phyloP scores from a whole-genome alignment of 2,888 invertebrate genomes.

The Sthenelais limicola region DNA sequence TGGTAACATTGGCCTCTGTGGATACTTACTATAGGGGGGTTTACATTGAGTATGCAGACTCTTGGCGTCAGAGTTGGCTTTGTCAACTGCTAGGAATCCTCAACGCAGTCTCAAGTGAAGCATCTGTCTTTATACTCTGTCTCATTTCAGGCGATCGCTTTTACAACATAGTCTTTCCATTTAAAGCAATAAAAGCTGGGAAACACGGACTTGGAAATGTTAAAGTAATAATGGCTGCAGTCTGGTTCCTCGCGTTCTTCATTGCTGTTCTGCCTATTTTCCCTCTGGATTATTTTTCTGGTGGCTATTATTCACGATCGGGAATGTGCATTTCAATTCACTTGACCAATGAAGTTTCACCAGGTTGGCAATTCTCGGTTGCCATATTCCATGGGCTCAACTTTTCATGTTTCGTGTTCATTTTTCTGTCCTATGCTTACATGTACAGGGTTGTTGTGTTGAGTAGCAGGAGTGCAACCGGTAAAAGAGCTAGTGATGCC shows the following conservation, averaged over 20 bases:
- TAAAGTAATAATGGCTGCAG: conserved; percentile 9
- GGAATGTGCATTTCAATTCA: conserved; percentile 41
- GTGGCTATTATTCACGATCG: conserved; percentile 37
- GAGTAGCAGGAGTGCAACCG: conserved; percentile 1
- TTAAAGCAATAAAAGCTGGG: conserved; percentile 65
- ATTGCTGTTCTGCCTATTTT: conserved; percentile 31
- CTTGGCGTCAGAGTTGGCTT: conserved; percentile 53
- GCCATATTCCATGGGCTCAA: conserved; percentile 34
- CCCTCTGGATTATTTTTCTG: conserved; percentile 21
- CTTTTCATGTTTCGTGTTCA: conserved; percentile 38
- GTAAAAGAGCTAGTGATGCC: conserved; percentile 17
- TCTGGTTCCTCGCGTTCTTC: conserved; percentile 5
- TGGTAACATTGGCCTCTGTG: conserved; percentile 53
- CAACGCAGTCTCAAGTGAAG: conserved; percentile 65
- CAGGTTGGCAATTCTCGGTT: conserved; percentile 37
- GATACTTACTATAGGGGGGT: conserved; percentile 52
- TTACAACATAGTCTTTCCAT: conserved; percentile 37
- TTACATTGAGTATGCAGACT: conserved; percentile 54
- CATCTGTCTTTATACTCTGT: conserved; percentile 39
- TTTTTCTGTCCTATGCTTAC: conserved; percentile 35
- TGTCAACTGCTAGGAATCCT: conserved; percentile 56
- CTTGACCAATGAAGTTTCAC: conserved; percentile 32
- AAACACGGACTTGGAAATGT: neutral
- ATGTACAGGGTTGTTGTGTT: conserved; percentile 20
- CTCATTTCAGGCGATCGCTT: conserved; percentile 74